A percentile compares a stretch with the other conserved stretches of the same genome.
phyloP scores from a whole-genome alignment of 2,797 vertebrate species.

The Mormyrops boulengeri region DNA sequence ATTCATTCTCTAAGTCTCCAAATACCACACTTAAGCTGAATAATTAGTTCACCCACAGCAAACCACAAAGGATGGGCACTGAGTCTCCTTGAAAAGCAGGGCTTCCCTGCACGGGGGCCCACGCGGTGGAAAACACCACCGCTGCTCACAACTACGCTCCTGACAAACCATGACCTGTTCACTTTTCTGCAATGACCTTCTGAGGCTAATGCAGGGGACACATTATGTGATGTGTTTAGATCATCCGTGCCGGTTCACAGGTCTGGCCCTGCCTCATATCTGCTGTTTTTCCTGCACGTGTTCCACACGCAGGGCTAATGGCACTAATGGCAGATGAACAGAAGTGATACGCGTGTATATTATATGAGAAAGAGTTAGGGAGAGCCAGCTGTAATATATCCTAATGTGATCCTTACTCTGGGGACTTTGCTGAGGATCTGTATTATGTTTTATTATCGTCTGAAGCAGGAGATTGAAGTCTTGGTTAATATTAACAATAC shows the following conservation, averaged over 20 bases:
- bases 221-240: neutral
- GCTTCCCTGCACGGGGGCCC: neutral
- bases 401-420: neutral
- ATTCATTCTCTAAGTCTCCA: neutral
- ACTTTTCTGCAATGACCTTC: neutral
- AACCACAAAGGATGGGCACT: neutral
- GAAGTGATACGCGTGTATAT: neutral
- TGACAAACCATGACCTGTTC: neutral
- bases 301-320: neutral
- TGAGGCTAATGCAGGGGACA: neutral
- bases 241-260: neutral
- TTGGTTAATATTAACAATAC: neutral
- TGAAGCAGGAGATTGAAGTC: constrained; percentile 4
- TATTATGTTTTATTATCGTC: neutral
- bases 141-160: neutral
- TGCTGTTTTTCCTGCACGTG: neutral
- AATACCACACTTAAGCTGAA: neutral
- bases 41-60: neutral
- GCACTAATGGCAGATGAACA: neutral
- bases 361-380: neutral
- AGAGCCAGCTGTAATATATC: neutral
- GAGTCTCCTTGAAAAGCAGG: neutral
- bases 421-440: neutral
- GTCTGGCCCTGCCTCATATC: neutral
- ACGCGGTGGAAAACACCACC: neutral